Conservation (phyloP, 2,888 invertebrate species). For the Omphaloscelis lunosa region DNA sequence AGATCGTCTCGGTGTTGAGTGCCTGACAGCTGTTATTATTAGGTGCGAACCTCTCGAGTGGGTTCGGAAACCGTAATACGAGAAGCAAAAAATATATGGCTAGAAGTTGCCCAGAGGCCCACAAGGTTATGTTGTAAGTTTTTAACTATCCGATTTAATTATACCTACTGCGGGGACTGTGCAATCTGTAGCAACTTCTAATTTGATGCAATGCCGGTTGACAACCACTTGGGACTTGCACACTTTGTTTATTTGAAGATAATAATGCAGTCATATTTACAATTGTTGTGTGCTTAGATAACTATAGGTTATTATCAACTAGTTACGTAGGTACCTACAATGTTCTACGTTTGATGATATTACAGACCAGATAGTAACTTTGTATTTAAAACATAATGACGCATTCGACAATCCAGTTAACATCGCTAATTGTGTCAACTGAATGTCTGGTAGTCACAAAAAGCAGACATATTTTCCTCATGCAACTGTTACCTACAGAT, state of each 20-base stretch:
- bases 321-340: not conserved
- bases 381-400: conserved; percentile 28
- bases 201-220: conserved; percentile 38
- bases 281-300: conserved; percentile 11
- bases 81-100: conserved; percentile 64
- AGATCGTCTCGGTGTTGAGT: conserved; percentile 79
- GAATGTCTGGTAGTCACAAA: not conserved
- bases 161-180: conserved; percentile 29
- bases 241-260: conserved; percentile 14
- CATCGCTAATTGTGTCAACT: conserved; percentile 37
- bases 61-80: conserved; percentile 62
- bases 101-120: conserved; percentile 61
- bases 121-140: conserved; percentile 48
- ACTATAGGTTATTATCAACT: conserved; percentile 16
- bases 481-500: conserved; percentile 21
- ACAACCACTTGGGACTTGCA: conserved; percentile 11
- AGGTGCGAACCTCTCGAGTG: conserved; percentile 74
- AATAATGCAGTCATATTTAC: conserved; percentile 6
- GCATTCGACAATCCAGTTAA: conserved; percentile 29
- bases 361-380: not conserved
- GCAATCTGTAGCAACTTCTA: conserved; percentile 44
- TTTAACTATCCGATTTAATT: conserved; percentile 55
- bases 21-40: conserved; percentile 76
- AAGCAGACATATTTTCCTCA: conserved; percentile 38
- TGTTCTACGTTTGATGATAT: not conserved